Evolutionary conservation across 2,113 vertebrate species (phyloP).

Genomic region (Dermatemys mawii): DNA sequence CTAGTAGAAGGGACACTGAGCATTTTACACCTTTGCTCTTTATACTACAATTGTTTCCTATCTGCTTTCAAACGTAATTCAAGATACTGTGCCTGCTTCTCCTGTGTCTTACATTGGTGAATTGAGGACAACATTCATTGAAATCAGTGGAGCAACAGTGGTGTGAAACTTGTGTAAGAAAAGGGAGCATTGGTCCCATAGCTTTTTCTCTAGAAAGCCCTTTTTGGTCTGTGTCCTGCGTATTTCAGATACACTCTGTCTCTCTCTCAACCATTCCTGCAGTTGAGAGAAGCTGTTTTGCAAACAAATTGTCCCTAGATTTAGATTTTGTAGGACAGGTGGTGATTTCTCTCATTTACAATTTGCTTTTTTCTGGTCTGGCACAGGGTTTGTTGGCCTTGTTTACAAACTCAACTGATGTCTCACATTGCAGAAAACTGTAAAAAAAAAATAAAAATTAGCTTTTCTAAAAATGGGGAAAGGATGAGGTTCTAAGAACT

Average conservation of each 20-base stretch:
- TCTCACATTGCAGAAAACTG: neutral
- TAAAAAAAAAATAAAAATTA: too few species aligned
- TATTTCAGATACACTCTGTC: neutral
- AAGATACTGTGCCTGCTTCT: neutral
- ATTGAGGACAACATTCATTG: neutral
- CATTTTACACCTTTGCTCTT: neutral
- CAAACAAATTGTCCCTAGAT: neutral
- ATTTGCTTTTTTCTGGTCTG: neutral
- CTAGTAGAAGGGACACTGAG: neutral
- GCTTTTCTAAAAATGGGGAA: fast-evolving
- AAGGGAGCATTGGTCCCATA: neutral
- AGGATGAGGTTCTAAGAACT: neutral
- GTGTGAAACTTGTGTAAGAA: neutral
- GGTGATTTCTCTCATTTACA: neutral
- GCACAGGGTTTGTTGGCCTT: neutral
- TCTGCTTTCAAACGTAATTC: neutral
- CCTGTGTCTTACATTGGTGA: neutral
- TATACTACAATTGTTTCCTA: neutral
- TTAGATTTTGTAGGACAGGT: neutral
- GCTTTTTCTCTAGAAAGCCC: neutral
- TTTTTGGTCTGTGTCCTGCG: neutral
- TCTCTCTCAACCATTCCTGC: neutral
- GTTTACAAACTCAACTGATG: neutral
- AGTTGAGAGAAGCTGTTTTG: neutral
- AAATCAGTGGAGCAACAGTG: neutral